Evolutionary conservation across 2,888 invertebrate genomes (phyloP).

Genomic region (Drosophila longiperda): DNA sequence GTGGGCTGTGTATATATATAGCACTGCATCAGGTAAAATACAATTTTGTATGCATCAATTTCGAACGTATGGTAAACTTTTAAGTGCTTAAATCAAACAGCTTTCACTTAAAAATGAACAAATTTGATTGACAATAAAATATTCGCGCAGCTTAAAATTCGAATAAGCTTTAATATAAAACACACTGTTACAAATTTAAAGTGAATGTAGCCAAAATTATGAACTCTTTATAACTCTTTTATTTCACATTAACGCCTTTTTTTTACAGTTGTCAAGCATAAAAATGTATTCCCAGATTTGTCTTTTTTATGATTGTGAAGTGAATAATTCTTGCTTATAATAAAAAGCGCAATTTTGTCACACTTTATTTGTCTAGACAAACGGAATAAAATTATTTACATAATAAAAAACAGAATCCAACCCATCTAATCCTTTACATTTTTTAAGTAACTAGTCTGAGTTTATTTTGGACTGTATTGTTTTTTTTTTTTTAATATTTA

Average conservation of each 20-base stretch:
- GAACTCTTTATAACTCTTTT: background rate
- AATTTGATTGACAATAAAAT: background rate
- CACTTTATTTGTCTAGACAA: slow-evolving; percentile 1
- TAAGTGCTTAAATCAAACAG: slow-evolving; percentile 10
- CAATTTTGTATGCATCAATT: slow-evolving; percentile 21
- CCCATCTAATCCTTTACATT: background rate
- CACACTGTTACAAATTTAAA: background rate
- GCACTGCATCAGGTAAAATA: slow-evolving; percentile 17
- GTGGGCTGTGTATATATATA: slow-evolving; percentile 25
- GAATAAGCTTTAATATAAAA: background rate
- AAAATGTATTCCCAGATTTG: background rate
- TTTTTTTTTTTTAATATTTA: slow-evolving; percentile 52
- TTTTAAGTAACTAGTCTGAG: background rate
- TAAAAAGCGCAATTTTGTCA: background rate
- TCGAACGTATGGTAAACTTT: slow-evolving; percentile 5
- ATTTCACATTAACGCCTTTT: background rate
- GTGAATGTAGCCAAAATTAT: background rate
- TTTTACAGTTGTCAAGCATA: background rate
- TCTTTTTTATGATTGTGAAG: background rate
- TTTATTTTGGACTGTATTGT: slow-evolving; percentile 1
- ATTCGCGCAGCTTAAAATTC: background rate
- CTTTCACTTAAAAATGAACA: background rate
- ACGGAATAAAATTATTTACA: background rate
- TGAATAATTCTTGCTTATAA: background rate
- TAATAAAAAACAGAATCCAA: background rate